A percentile compares a stretch with the other conserved stretches of the same genome.
These are phyloP conservation scores for Heliocidaris tuberculata DNA, from an alignment of 35 echinoderm and acorn worm species.

Conservation along the genomic window DNA sequence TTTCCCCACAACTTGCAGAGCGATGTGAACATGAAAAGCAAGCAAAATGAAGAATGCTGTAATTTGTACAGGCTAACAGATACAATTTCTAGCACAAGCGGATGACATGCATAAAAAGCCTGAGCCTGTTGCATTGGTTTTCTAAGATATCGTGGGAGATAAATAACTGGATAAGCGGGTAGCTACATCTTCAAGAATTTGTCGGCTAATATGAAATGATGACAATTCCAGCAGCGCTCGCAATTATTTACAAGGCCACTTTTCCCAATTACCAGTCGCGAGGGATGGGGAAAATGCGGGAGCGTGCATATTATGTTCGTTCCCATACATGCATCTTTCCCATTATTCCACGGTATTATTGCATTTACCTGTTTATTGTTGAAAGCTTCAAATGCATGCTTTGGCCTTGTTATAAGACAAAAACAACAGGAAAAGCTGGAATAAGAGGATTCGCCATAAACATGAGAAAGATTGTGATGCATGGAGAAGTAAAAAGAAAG, in stretches of 20 bases:
- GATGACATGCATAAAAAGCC: not conserved
- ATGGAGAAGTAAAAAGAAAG: no score
- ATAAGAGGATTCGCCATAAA: not conserved
- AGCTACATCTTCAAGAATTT: slow-evolving; percentile 3
- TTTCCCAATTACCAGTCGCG: not conserved
- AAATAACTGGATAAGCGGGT: not conserved
- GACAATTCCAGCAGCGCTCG: not conserved
- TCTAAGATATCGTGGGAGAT: not conserved
- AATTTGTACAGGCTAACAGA: not conserved
- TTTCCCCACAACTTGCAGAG: not conserved
- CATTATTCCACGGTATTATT: not conserved
- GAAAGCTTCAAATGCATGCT: not conserved
- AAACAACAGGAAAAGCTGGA: not conserved
- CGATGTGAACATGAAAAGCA: not conserved
- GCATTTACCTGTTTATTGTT: not conserved
- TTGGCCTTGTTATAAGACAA: not conserved
- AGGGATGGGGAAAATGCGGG: not conserved
- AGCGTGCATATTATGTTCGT: not conserved
- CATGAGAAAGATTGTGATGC: no score
- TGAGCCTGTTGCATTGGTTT: not conserved
- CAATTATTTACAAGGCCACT: slow-evolving; percentile 4
- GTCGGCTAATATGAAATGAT: not conserved
- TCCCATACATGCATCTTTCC: not conserved
- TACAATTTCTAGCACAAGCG: not conserved
- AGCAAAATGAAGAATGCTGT: not conserved